Percentiles rank a stretch among this genome's conserved stretches.
These are phyloP conservation scores for Dipodomys spectabilis DNA, from an alignment of 2,113 vertebrate genomes.

Conservation along the genomic window DNA sequence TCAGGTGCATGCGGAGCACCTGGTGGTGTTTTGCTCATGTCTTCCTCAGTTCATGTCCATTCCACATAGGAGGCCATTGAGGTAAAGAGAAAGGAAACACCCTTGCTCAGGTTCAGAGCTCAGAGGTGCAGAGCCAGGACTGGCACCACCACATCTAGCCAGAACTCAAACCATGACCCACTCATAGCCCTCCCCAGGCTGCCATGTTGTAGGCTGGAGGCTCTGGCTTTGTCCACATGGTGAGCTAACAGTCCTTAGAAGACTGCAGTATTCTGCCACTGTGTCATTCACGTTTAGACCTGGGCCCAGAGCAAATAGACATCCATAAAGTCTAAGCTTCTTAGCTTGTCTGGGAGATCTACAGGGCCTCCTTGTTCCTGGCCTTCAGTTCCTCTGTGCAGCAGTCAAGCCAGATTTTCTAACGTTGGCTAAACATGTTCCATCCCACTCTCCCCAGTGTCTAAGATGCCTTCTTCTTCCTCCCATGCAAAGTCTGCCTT, in stretches of 20 bases:
- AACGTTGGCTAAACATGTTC: not conserved
- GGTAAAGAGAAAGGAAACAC: not conserved
- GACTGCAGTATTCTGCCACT: not conserved
- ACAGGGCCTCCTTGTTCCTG: not conserved
- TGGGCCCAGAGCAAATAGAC: too few relatives aligned
- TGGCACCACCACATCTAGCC: not conserved
- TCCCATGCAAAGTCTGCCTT: not conserved
- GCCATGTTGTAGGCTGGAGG: accelerated
- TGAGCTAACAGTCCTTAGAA: not conserved
- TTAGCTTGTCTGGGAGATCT: not conserved
- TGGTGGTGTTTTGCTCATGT: not conserved
- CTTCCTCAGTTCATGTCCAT: not conserved
- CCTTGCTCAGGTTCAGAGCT: not conserved
- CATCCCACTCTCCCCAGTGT: too few relatives aligned
- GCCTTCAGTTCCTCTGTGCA: not conserved
- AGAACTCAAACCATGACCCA: not conserved
- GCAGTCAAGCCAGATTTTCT: not conserved
- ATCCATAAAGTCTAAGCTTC: not conserved
- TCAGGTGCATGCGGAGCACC: not conserved
- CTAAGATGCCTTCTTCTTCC: not conserved
- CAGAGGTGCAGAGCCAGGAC: not conserved
- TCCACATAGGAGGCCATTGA: not conserved
- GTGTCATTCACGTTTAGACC: not conserved
- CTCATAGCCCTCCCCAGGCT: not conserved
- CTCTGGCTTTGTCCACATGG: not conserved